Evolutionary conservation across 2,888 invertebrate genomes (phyloP).

Genomic region (Lamellibrachia columna): DNA sequence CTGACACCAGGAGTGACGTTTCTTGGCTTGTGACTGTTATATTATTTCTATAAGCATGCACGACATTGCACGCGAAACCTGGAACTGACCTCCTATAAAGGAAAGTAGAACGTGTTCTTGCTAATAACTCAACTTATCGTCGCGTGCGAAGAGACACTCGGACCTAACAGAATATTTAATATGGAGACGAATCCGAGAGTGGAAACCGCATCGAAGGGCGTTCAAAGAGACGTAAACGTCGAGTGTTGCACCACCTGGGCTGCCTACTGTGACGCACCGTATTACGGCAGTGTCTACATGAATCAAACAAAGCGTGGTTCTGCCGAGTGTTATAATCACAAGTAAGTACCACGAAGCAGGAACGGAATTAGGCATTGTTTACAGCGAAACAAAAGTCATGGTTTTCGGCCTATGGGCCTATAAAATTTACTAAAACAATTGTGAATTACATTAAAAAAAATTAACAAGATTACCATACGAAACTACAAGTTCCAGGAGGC

Average conservation of each 20-base stretch:
- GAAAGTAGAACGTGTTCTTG: not conserved
- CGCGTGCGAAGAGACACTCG: not conserved
- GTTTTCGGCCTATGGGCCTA: no score
- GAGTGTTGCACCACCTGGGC: not conserved
- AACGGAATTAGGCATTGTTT: no score
- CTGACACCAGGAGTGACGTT: not conserved
- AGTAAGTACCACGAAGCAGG: no score
- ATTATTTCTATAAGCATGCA: no score
- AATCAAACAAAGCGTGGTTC: no score
- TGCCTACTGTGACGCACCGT: not conserved
- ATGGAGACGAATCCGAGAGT: not conserved
- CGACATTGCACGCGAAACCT: not conserved
- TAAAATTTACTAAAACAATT: no score
- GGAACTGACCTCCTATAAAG: not conserved
- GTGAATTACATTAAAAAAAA: no score
- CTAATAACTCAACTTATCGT: not conserved
- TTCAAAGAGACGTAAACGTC: not conserved
- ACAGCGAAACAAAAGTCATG: no score
- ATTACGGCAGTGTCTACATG: not conserved
- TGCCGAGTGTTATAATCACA: no score
- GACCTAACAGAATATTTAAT: not conserved
- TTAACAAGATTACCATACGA: no score
- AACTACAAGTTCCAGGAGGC: no score
- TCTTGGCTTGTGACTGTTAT: no score
- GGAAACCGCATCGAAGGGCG: not conserved